Conservation (phyloP, 92 coral and sea anemone species). For the Porites lobata region DNA sequence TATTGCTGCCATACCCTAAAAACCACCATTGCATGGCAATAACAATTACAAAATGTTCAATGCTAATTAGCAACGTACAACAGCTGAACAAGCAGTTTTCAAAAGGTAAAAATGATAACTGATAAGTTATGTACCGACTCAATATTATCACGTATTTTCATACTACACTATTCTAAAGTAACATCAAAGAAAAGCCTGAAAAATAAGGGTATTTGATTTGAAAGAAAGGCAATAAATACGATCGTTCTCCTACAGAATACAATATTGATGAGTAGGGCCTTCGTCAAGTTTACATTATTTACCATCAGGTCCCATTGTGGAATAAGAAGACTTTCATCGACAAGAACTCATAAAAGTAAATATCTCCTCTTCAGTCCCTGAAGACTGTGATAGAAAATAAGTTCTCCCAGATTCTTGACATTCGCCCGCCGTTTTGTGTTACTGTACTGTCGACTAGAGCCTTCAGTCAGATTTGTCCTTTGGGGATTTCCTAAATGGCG, state of each 20-base stretch:
- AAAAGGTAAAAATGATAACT: background rate
- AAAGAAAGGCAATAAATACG: background rate
- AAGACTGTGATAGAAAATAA: background rate
- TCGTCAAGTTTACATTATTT: background rate
- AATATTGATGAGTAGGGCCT: background rate
- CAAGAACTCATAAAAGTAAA: conserved; percentile 10
- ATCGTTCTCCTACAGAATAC: background rate
- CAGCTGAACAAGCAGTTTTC: conserved; percentile 38
- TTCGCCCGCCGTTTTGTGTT: background rate
- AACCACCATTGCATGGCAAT: background rate
- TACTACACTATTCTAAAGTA: background rate
- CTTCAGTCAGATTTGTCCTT: conserved; percentile 89
- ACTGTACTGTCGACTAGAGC: background rate
- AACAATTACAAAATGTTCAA: too few relatives aligned
- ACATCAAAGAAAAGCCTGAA: background rate
- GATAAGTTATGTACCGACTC: background rate
- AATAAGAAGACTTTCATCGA: background rate
- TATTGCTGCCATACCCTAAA: background rate
- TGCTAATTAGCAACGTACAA: background rate
- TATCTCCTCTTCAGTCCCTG: conserved; percentile 3
- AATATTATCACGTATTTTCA: background rate
- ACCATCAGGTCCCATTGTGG: background rate
- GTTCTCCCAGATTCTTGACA: background rate
- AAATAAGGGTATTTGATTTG: background rate
- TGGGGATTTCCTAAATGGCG: conserved; percentile 85